These are phyloP conservation scores for Villa cingulata DNA, from an alignment of 2,888 invertebrate species.

Conservation along the genomic window DNA sequence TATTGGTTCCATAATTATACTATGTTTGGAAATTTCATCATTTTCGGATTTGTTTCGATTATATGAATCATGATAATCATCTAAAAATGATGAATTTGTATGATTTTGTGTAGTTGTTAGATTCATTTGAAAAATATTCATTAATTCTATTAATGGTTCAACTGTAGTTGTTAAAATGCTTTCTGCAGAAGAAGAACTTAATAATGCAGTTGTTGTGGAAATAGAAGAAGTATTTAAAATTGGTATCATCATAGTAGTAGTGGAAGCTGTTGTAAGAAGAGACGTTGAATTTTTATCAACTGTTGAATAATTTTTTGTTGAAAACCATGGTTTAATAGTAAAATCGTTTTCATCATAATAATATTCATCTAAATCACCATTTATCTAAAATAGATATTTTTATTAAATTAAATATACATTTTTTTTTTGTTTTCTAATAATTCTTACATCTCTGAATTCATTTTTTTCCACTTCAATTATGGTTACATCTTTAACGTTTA, in stretches of 20 bases:
- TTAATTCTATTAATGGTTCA: too few relatives aligned
- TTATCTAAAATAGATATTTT: not conserved
- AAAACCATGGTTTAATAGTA: conserved; percentile 26
- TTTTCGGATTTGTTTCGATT: not conserved
- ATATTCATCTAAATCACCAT: conserved; percentile 22
- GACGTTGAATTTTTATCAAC: not conserved
- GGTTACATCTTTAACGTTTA: conserved; percentile 64
- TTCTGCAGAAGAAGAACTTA: too few relatives aligned
- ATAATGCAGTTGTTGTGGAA: not conserved
- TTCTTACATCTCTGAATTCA: conserved; percentile 27
- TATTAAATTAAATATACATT: not conserved
- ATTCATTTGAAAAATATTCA: too few relatives aligned
- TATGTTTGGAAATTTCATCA: conserved; percentile 1
- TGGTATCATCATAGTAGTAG: not conserved
- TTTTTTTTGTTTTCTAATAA: not conserved
- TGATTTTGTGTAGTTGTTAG: not conserved
- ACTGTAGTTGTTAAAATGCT: too few relatives aligned
- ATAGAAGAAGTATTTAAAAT: not conserved
- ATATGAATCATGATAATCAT: not conserved
- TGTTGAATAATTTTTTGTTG: not conserved
- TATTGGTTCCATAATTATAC: conserved; percentile 6
- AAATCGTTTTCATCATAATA: conserved; percentile 33
- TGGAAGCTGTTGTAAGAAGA: not conserved
- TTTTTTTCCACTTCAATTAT: conserved; percentile 43
- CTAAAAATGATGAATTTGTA: not conserved